A percentile compares a stretch with the other conserved stretches of the same genome.
These are phyloP conservation scores for Eudemis profundana DNA, from an alignment of 2,888 invertebrate species.

Conservation along the genomic window DNA sequence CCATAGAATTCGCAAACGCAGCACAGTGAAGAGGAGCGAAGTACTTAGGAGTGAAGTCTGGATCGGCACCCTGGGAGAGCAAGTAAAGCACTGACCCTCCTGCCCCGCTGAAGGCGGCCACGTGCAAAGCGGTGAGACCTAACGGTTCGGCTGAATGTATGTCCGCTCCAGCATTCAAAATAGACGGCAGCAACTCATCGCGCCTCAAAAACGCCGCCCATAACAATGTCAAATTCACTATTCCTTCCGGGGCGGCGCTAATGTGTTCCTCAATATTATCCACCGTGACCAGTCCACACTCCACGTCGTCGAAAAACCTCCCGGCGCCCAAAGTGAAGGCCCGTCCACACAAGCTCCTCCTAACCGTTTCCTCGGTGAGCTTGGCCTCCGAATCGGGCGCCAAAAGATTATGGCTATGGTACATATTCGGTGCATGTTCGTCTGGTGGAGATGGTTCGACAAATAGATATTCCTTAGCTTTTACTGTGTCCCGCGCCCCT, in stretches of 20 bases:
- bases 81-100: conserved; percentile 88
- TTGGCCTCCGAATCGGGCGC: conserved; percentile 89
- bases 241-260: conserved; percentile 86
- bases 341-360: conserved; percentile 89
- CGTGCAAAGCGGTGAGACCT: conserved; percentile 90
- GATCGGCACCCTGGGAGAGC: conserved; percentile 88
- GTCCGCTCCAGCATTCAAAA: conserved; percentile 88
- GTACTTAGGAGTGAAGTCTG: conserved; percentile 88
- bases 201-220: conserved; percentile 90
- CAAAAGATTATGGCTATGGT: conserved; percentile 90
- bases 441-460: conserved; percentile 92
- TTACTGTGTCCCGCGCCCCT: conserved; percentile 82
- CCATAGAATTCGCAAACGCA: conserved; percentile 93
- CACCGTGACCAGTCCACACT: conserved; percentile 87
- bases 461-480: conserved; percentile 87
- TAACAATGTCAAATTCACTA: conserved; percentile 89
- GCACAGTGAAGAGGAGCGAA: conserved; percentile 95
- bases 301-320: conserved; percentile 90
- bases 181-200: conserved; percentile 88
- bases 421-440: conserved; percentile 91
- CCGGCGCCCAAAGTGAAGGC: conserved; percentile 88
- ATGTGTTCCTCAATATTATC: conserved; percentile 86
- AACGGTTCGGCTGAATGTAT: conserved; percentile 89
- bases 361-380: conserved; percentile 89
- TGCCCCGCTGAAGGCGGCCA: conserved; percentile 92